These are phyloP conservation scores for Cheilinus undulatus DNA, from an alignment of 2,113 vertebrate genomes.

Conservation along the genomic window DNA sequence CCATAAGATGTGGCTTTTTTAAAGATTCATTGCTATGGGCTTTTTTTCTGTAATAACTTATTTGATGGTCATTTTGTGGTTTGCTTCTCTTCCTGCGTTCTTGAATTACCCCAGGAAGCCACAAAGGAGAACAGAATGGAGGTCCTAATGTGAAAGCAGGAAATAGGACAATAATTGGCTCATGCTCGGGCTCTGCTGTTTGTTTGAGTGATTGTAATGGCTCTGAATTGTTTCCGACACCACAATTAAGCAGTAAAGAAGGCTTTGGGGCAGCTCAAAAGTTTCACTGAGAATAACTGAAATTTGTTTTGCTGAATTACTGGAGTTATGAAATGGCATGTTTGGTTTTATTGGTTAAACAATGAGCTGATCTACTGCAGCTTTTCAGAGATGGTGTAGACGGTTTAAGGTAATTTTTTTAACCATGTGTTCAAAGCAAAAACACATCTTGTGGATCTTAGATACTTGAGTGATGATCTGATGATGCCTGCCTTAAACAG, in stretches of 20 bases:
- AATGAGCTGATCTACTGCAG: neutral
- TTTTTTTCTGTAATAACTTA: conserved; percentile 20
- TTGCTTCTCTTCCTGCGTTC: conserved; percentile 9
- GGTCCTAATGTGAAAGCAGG: conserved; percentile 36
- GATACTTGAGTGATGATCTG: too few relatives aligned
- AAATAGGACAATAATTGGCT: conserved; percentile 50
- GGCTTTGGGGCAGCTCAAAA: conserved; percentile 11
- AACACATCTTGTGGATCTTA: too few relatives aligned
- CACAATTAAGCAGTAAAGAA: conserved; percentile 56
- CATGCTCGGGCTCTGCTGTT: conserved; percentile 38
- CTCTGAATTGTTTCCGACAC: conserved; percentile 45
- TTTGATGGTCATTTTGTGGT: conserved; percentile 47
- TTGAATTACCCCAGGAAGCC: conserved; percentile 53
- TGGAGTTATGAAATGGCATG: neutral
- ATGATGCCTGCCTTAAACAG: too few relatives aligned
- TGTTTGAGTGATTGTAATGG: conserved; percentile 64
- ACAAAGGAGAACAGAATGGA: conserved; percentile 6
- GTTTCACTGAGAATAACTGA: conserved; percentile 23
- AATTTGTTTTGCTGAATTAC: conserved; percentile 41
- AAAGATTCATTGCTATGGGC: conserved; percentile 14
- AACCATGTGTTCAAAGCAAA: too few relatives aligned
- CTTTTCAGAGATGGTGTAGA: neutral
- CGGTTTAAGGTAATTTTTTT: neutral
- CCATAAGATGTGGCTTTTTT: conserved; percentile 7
- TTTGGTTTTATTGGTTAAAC: conserved; percentile 4